phyloP scores from a whole-genome alignment of 2,113 vertebrate species.

The Python bivittatus region DNA sequence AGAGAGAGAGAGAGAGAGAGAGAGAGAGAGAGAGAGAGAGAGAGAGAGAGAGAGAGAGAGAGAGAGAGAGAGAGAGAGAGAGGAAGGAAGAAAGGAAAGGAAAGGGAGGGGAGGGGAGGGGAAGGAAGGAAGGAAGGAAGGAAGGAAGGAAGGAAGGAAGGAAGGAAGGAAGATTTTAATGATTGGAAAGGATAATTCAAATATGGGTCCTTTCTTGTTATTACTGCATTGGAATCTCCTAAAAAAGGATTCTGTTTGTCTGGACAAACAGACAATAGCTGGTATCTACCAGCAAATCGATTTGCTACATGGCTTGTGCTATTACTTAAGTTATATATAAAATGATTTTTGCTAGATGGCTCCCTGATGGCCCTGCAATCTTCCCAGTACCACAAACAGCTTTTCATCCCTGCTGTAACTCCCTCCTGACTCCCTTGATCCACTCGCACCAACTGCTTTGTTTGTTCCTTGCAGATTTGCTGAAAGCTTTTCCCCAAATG shows the following conservation, averaged over 20 bases:
- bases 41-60: too few species aligned
- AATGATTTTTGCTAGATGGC: conserved; percentile 73
- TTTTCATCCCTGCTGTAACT: conserved; percentile 47
- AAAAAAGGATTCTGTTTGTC: conserved; percentile 69
- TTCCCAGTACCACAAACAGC: conserved; percentile 43
- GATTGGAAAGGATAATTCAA: conserved; percentile 69
- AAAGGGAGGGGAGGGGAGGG: too few species aligned
- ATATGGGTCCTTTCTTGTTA: conserved; percentile 70
- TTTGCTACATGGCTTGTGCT: conserved; percentile 71
- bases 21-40: too few species aligned
- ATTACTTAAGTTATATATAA: conserved; percentile 78
- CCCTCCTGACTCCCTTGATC: conserved; percentile 34
- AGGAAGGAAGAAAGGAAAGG: too few species aligned
- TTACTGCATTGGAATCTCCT: conserved; percentile 62
- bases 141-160: too few species aligned
- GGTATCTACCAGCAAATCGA: conserved; percentile 71
- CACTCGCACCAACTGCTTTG: conserved; percentile 37
- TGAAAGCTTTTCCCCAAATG: not conserved
- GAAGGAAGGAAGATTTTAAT: conserved; percentile 16
- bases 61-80: too few species aligned
- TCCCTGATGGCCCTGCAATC: conserved; percentile 63
- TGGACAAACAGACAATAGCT: conserved; percentile 73
- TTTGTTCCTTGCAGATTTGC: fast-evolving
- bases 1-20: too few species aligned
- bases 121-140: too few species aligned